Evolutionary conservation across 2,797 vertebrate genomes (phyloP).

Genomic region (Hapalemur alaotrensis): DNA sequence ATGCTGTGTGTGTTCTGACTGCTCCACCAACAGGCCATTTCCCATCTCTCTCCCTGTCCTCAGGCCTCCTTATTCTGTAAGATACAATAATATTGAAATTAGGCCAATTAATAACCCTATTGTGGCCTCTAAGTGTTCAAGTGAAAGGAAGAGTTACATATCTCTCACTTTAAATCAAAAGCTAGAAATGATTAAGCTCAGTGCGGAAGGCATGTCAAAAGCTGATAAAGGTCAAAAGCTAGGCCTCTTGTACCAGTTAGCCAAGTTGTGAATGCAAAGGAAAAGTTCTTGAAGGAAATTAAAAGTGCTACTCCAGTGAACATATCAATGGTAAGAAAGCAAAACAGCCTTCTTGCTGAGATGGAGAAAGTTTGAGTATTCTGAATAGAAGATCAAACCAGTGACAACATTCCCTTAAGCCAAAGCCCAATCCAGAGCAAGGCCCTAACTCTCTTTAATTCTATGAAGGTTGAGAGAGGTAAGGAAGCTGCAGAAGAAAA

Average conservation of each 20-base stretch:
- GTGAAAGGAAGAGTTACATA: not conserved
- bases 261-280: not conserved
- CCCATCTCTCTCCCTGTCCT: not conserved
- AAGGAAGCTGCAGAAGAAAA: not conserved
- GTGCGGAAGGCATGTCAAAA: not conserved
- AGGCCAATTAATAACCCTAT: not conserved
- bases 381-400: not conserved
- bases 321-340: not conserved
- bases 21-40: not conserved
- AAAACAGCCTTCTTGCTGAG: not conserved
- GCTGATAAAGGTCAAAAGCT: not conserved
- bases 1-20: not conserved
- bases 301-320: not conserved
- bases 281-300: not conserved
- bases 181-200: not conserved
- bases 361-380: not conserved
- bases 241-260: not conserved
- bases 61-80: not conserved
- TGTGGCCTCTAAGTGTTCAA: not conserved
- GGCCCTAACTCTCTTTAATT: not conserved
- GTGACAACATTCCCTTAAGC: not conserved
- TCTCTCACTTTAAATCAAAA: not conserved
- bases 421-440: not conserved
- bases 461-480: not conserved
- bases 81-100: not conserved